These are phyloP conservation scores for Atopsyche davidsoni DNA, from an alignment of 1,140 invertebrate genomes.

Conservation along the genomic window DNA sequence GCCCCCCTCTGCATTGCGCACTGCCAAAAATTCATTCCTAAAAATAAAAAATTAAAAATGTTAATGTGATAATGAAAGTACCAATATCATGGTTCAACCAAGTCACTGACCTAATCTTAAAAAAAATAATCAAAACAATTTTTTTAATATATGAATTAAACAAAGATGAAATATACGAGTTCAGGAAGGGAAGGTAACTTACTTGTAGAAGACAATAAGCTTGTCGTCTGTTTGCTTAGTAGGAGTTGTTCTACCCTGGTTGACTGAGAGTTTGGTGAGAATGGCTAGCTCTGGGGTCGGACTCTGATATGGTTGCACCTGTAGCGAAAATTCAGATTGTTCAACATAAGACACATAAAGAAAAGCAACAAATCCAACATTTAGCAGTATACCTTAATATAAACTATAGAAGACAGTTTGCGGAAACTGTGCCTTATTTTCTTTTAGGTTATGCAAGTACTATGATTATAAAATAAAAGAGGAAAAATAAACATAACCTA, in stretches of 20 bases:
- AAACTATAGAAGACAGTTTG: no score
- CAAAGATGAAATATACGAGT: slow-evolving; percentile 20
- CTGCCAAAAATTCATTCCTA: slow-evolving; percentile 84
- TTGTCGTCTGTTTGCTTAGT: slow-evolving; percentile 66
- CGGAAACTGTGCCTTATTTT: no score
- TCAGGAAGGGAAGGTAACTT: no score
- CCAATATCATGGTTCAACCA: no score
- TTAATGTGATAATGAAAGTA: slow-evolving; percentile 8
- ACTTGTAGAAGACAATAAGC: slow-evolving; percentile 79
- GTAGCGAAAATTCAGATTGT: no score
- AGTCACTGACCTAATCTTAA: no score
- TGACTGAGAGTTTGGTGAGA: slow-evolving; percentile 61
- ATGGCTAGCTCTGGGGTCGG: slow-evolving; percentile 70
- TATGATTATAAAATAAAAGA: no score
- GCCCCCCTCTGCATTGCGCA: slow-evolving; percentile 79
- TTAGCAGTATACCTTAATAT: no score
- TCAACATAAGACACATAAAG: neutral
- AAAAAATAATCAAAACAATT: no score
- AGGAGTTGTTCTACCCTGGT: slow-evolving; percentile 53
- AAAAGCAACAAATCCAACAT: neutral
- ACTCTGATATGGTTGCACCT: slow-evolving; percentile 75
- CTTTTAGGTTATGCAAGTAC: no score
- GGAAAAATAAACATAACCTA: no score
- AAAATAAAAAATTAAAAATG: slow-evolving; percentile 32
- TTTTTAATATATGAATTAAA: slow-evolving; percentile 6